phyloP scores from a whole-genome alignment of 2,113 vertebrate species.

The Phrynosoma blainvillii region DNA sequence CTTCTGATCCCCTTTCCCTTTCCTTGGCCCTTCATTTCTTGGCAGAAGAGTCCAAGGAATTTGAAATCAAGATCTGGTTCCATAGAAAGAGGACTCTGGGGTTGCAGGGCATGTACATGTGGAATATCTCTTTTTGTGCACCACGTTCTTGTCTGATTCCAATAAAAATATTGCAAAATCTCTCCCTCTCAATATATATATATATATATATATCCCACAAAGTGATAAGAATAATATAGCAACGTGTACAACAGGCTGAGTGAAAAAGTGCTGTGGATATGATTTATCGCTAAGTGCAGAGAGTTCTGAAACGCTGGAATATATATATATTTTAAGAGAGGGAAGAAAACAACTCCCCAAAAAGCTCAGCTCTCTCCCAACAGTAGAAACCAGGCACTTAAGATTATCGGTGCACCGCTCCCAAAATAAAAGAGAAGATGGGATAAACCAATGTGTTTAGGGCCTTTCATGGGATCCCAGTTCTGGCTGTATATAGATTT shows the following conservation, averaged over 20 bases:
- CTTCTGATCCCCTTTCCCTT: too few species aligned
- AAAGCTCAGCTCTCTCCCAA: neutral
- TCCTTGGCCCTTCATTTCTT: too few species aligned
- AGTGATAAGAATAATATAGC: neutral
- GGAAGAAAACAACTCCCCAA: neutral
- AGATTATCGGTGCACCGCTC: too few species aligned
- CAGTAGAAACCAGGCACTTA: too few species aligned
- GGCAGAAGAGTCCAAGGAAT: neutral
- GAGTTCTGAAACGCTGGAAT: neutral
- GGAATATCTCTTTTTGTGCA: neutral
- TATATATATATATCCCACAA: neutral
- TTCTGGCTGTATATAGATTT: neutral
- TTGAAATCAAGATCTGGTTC: neutral
- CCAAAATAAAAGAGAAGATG: too few species aligned
- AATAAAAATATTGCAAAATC: conserved; percentile 5
- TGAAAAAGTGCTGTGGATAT: neutral
- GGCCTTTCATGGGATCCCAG: too few species aligned
- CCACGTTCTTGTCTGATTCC: conserved; percentile 3
- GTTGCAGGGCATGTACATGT: neutral
- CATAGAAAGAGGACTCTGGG: neutral
- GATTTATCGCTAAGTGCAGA: neutral
- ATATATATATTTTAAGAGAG: neutral
- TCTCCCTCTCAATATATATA: neutral
- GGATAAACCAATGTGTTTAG: neutral
- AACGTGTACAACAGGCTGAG: neutral